Percentiles rank a stretch among this genome's conserved stretches.
Evolutionary conservation across 2,888 invertebrate genomes (phyloP).

Genomic region (Smittia sp.): DNA sequence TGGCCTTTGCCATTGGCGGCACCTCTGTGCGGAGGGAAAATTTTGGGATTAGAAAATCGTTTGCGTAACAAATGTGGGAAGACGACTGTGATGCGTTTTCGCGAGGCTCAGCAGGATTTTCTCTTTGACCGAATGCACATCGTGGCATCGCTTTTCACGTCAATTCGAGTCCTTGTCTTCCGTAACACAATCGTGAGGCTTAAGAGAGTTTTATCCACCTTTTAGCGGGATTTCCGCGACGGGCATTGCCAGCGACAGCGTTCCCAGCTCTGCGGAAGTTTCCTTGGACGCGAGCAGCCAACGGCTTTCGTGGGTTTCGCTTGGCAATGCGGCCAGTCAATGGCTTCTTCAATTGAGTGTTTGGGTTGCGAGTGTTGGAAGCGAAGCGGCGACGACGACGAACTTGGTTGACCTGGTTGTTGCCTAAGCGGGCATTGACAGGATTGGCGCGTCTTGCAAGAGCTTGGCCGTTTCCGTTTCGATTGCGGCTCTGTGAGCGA

Average conservation of each 20-base stretch:
- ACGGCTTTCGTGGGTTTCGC: slow-evolving; percentile 11
- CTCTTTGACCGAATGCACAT: no score
- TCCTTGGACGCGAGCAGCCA: not conserved
- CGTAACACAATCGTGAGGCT: not conserved
- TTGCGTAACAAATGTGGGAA: not conserved
- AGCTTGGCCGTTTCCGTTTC: not conserved
- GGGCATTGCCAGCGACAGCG: not conserved
- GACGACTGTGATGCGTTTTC: not conserved
- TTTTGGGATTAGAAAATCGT: not conserved
- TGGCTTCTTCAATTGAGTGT: slow-evolving; percentile 20
- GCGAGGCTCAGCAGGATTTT: no score
- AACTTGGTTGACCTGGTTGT: not conserved
- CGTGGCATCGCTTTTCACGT: no score
- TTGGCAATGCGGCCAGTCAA: slow-evolving; percentile 29
- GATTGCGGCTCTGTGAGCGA: not conserved
- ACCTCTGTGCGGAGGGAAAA: slow-evolving; percentile 29
- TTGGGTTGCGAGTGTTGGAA: slow-evolving; percentile 2
- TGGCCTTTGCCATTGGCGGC: not conserved
- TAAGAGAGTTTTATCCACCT: slow-evolving; percentile 27
- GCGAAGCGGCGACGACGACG: slow-evolving; percentile 8
- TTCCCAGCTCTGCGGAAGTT: not conserved
- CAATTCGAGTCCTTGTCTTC: not conserved
- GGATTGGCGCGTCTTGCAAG: not conserved
- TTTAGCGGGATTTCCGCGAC: slow-evolving; percentile 7
- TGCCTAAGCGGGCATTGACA: not conserved